Conservation (phyloP, 1,140 invertebrate species). For the Ptiloglossa arizonensis region DNA sequence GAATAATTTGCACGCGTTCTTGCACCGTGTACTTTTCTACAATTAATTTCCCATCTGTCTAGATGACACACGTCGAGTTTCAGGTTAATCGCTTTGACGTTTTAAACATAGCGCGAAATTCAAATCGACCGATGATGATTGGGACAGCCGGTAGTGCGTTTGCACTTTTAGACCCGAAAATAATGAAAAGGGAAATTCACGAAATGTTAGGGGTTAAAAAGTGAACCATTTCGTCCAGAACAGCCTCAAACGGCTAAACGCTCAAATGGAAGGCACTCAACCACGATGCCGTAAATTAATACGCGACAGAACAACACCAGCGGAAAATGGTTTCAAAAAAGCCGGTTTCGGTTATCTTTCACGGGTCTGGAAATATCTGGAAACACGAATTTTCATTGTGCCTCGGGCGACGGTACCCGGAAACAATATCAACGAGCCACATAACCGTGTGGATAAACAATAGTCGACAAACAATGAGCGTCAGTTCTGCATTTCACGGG, state of each 20-base stretch:
- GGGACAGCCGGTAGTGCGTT: too few species aligned
- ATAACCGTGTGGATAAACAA: conserved; percentile 51
- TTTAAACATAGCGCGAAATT: too few species aligned
- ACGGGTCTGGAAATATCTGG: conserved; percentile 42
- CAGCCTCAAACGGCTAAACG: not conserved
- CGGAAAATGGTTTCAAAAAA: not conserved
- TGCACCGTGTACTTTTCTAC: too few species aligned
- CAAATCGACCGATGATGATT: too few species aligned
- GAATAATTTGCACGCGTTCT: too few species aligned
- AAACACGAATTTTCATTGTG: conserved; percentile 49
- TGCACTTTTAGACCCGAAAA: too few species aligned
- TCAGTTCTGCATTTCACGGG: conserved; percentile 24
- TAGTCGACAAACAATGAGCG: conserved; percentile 40
- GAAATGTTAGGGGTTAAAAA: not conserved
- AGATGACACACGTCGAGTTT: too few species aligned
- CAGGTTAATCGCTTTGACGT: too few species aligned
- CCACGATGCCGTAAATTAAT: conserved; percentile 10
- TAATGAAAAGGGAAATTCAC: too few species aligned
- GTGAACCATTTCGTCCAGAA: not conserved
- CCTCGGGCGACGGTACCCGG: conserved; percentile 34
- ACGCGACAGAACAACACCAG: conserved; percentile 1
- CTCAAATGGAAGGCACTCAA: not conserved
- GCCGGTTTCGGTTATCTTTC: conserved; percentile 1
- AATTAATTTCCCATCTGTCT: too few species aligned
- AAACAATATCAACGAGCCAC: conserved; percentile 44